phyloP scores from a whole-genome alignment of 1,140 invertebrate genomes.

The Ericerus pela region DNA sequence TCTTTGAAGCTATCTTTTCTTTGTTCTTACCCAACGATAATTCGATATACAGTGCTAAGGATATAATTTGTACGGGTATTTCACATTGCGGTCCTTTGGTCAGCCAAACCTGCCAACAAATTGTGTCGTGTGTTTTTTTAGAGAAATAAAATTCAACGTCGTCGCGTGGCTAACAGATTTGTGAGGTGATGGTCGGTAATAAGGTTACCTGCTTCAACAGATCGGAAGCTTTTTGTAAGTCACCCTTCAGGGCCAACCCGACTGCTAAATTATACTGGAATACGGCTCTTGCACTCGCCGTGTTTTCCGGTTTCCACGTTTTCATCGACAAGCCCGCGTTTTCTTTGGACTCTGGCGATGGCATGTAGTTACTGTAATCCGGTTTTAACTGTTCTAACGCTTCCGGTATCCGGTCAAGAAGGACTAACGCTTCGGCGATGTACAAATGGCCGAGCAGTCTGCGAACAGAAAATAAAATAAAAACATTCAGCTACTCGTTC shows the following conservation, averaged over 20 bases:
- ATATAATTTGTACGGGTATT: slow-evolving; percentile 54
- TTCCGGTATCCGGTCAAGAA: slow-evolving; percentile 64
- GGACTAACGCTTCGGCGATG: slow-evolving; percentile 73
- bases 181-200: not conserved
- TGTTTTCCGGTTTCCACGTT: slow-evolving; percentile 53
- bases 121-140: not conserved
- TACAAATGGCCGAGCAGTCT: slow-evolving; percentile 77
- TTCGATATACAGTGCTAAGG: slow-evolving; percentile 57
- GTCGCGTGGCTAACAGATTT: not conserved
- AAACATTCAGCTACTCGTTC: slow-evolving; percentile 17
- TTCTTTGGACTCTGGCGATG: slow-evolving; percentile 22
- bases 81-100: slow-evolving; percentile 39
- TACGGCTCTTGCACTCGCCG: slow-evolving; percentile 47
- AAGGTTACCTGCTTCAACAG: slow-evolving; percentile 43
- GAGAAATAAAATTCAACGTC: not conserved
- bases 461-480: slow-evolving; percentile 25
- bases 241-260: slow-evolving; percentile 55
- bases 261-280: slow-evolving; percentile 68
- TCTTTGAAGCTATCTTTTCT: too few species aligned
- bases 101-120: slow-evolving; percentile 38
- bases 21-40: slow-evolving; percentile 39
- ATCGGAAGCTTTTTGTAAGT: slow-evolving; percentile 54
- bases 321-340: not conserved
- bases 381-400: slow-evolving; percentile 73
- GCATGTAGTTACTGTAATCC: slow-evolving; percentile 48